These are phyloP conservation scores for Carettochelys insculpta DNA, from an alignment of 2,113 vertebrate species.

Conservation along the genomic window DNA sequence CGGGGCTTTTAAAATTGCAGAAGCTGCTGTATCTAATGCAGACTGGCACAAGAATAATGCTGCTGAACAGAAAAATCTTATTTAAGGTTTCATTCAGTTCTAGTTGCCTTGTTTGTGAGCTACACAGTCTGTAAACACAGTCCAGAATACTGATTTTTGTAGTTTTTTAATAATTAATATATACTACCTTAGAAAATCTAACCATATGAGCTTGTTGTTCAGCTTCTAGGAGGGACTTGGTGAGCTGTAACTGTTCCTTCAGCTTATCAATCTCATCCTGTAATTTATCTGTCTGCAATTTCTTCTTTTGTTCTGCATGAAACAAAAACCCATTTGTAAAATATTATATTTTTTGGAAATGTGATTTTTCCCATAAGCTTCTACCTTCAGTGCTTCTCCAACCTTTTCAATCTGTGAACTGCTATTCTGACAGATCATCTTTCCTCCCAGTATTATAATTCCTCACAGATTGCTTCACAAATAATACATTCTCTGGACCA, in stretches of 20 bases:
- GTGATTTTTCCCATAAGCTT: background rate
- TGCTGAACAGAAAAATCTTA: background rate
- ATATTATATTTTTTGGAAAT: background rate
- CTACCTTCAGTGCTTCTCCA: background rate
- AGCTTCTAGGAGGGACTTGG: constrained; percentile 84
- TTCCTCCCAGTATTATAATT: background rate
- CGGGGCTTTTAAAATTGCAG: background rate
- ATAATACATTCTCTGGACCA: accelerated
- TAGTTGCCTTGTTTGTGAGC: background rate
- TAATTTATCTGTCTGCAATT: constrained; percentile 77
- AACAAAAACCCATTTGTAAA: constrained; percentile 42
- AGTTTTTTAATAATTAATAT: background rate
- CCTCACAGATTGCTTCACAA: background rate
- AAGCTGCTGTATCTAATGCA: accelerated
- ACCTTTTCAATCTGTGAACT: background rate
- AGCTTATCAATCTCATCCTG: constrained; percentile 83
- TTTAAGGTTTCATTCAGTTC: background rate
- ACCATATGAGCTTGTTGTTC: constrained; percentile 79
- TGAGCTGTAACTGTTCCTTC: constrained; percentile 83
- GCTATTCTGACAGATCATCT: background rate
- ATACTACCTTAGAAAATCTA: constrained; percentile 81
- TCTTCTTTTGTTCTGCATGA: constrained; percentile 81
- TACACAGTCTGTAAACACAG: background rate
- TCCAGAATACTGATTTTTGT: background rate
- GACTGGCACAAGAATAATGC: background rate